These are phyloP conservation scores for Orthosia gothica DNA, from an alignment of 2,888 invertebrate genomes.

Conservation along the genomic window DNA sequence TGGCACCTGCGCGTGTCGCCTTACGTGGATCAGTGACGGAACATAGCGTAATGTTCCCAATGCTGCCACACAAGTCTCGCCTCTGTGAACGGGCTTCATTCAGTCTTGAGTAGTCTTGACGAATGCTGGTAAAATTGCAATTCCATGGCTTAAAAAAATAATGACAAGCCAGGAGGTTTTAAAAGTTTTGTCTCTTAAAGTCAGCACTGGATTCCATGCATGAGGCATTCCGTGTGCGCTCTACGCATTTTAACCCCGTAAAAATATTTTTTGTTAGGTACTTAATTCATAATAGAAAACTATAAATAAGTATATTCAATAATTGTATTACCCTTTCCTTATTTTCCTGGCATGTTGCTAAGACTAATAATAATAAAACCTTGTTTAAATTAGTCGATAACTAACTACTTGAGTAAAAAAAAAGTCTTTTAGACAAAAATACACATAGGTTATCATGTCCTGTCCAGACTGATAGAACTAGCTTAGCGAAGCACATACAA, in stretches of 20 bases:
- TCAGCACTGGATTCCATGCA: too few relatives aligned
- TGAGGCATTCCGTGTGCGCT: neutral
- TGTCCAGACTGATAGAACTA: neutral
- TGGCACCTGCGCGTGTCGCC: too few relatives aligned
- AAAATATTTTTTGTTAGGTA: neutral
- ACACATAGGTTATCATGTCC: neutral
- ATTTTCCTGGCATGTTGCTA: conserved; percentile 14
- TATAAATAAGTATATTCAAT: neutral
- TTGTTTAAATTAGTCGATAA: conserved; percentile 4
- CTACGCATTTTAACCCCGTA: neutral
- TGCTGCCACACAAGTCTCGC: too few relatives aligned
- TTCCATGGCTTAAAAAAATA: too few relatives aligned
- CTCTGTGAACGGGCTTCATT: too few relatives aligned
- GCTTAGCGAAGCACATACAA: neutral
- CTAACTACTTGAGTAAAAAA: neutral
- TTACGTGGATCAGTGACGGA: too few relatives aligned
- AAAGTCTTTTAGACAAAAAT: neutral
- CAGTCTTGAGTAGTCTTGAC: too few relatives aligned
- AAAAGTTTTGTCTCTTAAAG: too few relatives aligned
- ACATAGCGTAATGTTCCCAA: too few relatives aligned
- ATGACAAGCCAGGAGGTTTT: too few relatives aligned
- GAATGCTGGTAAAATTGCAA: too few relatives aligned
- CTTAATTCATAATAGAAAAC: neutral
- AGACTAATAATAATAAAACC: conserved; percentile 4
- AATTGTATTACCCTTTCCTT: neutral